Conservation (phyloP, 2,888 invertebrate genomes). For the Hirtodrosophila confusa region DNA sequence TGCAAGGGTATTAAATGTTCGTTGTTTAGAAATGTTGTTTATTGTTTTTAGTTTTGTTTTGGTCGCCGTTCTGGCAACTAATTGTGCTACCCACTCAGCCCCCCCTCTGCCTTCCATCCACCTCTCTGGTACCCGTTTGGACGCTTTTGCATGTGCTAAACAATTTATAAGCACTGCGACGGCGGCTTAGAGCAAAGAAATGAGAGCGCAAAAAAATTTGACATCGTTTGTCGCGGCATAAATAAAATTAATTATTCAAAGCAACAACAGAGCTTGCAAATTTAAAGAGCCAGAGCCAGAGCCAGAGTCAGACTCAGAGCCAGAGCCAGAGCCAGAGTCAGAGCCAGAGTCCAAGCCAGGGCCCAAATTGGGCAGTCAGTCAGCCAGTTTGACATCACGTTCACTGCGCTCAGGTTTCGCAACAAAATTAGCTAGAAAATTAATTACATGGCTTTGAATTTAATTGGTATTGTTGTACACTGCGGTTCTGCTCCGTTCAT, state of each 20-base stretch:
- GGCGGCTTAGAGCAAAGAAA: conserved; percentile 35
- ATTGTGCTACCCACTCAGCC: conserved; percentile 44
- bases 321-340: background rate
- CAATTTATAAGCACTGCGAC: conserved; percentile 65
- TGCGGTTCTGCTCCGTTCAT: background rate
- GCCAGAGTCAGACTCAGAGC: background rate
- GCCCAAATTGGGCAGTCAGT: background rate
- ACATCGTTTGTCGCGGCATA: conserved; percentile 56
- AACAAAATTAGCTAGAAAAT: background rate
- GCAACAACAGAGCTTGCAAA: conserved; percentile 33
- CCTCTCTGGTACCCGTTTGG: background rate
- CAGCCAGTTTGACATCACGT: too few relatives aligned
- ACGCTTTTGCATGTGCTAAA: conserved; percentile 53
- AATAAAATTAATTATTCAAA: conserved; percentile 66
- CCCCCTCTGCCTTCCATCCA: background rate
- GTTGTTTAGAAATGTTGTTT: conserved; percentile 2
- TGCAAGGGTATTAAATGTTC: too few relatives aligned
- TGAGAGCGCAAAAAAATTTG: conserved; percentile 31
- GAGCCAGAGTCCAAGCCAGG: background rate
- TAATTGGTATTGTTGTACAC: conserved; percentile 1
- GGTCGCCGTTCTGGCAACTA: conserved; percentile 61
- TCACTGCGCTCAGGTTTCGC: too few relatives aligned
- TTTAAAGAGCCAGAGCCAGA: conserved; percentile 3
- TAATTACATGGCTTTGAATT: conserved; percentile 17
- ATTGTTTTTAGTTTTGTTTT: conserved; percentile 48